A percentile compares a stretch with the other conserved stretches of the same genome.
Evolutionary conservation across 1,140 invertebrate genomes (phyloP).

Genomic region (Heliconius hewitsoni): DNA sequence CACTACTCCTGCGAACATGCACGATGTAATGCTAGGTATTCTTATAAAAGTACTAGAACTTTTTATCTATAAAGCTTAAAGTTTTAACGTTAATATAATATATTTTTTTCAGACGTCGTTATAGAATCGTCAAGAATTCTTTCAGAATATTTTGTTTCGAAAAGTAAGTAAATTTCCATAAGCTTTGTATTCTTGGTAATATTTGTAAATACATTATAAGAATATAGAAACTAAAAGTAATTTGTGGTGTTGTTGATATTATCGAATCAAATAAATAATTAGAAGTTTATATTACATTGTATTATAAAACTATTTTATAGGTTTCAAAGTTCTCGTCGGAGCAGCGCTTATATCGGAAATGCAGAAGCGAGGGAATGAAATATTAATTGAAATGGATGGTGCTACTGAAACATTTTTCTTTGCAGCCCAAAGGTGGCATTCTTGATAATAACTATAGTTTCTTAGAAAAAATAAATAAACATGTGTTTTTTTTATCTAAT

Average conservation of each 20-base stretch:
- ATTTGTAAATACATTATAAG: background rate
- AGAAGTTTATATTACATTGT: background rate
- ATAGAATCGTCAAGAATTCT: constrained; percentile 63
- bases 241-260: no score
- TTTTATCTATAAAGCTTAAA: background rate
- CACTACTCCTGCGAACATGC: constrained; percentile 51
- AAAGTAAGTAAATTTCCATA: constrained; percentile 50
- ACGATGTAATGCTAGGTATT: constrained; percentile 67
- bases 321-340: constrained; percentile 56
- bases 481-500: background rate
- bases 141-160: constrained; percentile 62
- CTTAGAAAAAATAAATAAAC: no score
- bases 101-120: constrained; percentile 56
- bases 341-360: constrained; percentile 66
- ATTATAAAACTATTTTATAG: constrained; percentile 38
- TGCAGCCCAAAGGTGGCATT: constrained; percentile 62
- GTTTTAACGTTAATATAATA: no score
- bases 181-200: background rate
- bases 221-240: no score
- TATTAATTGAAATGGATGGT: constrained; percentile 55
- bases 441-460: background rate
- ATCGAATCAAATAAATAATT: no score
- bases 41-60: background rate
- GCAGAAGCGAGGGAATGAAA: constrained; percentile 67
- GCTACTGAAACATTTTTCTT: constrained; percentile 62